phyloP scores from a whole-genome alignment of 2,888 invertebrate genomes.

The Lacanobia oleracea region DNA sequence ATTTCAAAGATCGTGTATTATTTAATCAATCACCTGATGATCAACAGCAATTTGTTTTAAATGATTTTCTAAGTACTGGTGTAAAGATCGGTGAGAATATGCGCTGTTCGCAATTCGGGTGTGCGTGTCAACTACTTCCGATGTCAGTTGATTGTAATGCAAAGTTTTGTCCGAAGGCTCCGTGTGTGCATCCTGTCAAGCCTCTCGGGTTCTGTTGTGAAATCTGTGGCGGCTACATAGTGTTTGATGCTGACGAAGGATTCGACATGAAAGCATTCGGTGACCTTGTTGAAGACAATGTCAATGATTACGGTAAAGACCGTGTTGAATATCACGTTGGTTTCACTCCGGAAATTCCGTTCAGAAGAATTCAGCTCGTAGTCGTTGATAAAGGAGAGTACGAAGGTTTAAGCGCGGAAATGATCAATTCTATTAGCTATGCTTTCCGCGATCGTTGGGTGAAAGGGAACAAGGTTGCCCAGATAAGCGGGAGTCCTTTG shows the following conservation, averaged over 20 bases:
- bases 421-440: constrained; percentile 75
- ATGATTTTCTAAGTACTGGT: constrained; percentile 66
- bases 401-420: constrained; percentile 78
- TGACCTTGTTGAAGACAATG: constrained; percentile 73
- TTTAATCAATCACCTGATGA: constrained; percentile 53
- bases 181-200: constrained; percentile 80
- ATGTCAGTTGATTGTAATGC: constrained; percentile 77
- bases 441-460: constrained; percentile 74
- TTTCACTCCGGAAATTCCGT: constrained; percentile 63
- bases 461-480: constrained; percentile 70
- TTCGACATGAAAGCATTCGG: constrained; percentile 78
- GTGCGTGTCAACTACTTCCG: constrained; percentile 78
- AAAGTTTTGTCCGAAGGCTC: constrained; percentile 79
- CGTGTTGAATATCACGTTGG: constrained; percentile 79
- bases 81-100: constrained; percentile 58
- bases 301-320: constrained; percentile 71
- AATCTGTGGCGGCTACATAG: constrained; percentile 82
- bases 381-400: constrained; percentile 82
- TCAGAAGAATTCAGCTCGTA: constrained; percentile 79
- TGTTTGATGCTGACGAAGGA: constrained; percentile 75
- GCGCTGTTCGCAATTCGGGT: constrained; percentile 77
- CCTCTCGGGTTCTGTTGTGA: constrained; percentile 85
- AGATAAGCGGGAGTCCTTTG: constrained; percentile 80
- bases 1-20: constrained; percentile 55
- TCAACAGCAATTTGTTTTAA: constrained; percentile 74